Conservation (phyloP, 2,797 vertebrate species). For the Aulostomus chinensis region DNA sequence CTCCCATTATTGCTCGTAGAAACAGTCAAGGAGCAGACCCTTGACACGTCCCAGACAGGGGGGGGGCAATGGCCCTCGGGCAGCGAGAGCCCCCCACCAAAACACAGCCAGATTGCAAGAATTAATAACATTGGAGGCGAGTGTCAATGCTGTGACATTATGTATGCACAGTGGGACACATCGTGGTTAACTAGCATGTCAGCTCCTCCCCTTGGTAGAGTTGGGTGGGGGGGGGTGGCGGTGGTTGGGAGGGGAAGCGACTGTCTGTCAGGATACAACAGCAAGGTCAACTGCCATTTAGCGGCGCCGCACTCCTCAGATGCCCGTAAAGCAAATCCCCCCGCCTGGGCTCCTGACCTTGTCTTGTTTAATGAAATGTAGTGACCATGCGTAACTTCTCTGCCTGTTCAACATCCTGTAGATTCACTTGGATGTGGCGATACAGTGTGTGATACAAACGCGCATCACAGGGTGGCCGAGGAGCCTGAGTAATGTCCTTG, state of each 20-base stretch:
- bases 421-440: constrained; percentile 14
- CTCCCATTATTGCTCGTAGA: constrained; percentile 38
- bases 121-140: constrained; percentile 50
- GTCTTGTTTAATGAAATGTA: constrained; percentile 72
- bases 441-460: constrained; percentile 14
- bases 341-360: constrained; percentile 61
- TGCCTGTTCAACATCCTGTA: constrained; percentile 56
- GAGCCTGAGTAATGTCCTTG: constrained; percentile 15
- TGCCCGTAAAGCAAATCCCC: constrained; percentile 60
- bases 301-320: constrained; percentile 38
- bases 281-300: constrained; percentile 68
- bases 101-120: constrained; percentile 13
- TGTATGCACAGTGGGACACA: constrained; percentile 37
- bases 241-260: constrained; percentile 15
- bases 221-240: constrained; percentile 6
- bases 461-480: constrained; percentile 4
- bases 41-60: too few species aligned
- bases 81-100: constrained; percentile 6
- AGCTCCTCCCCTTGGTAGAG: constrained; percentile 47
- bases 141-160: constrained; percentile 42
- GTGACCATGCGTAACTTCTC: constrained; percentile 56
- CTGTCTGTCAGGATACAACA: constrained; percentile 62
- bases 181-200: constrained; percentile 36
- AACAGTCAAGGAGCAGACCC: constrained; percentile 16
- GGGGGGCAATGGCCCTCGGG: too few species aligned